phyloP scores from a whole-genome alignment of 2,113 vertebrate species.

The Microcebus tavaratra region DNA sequence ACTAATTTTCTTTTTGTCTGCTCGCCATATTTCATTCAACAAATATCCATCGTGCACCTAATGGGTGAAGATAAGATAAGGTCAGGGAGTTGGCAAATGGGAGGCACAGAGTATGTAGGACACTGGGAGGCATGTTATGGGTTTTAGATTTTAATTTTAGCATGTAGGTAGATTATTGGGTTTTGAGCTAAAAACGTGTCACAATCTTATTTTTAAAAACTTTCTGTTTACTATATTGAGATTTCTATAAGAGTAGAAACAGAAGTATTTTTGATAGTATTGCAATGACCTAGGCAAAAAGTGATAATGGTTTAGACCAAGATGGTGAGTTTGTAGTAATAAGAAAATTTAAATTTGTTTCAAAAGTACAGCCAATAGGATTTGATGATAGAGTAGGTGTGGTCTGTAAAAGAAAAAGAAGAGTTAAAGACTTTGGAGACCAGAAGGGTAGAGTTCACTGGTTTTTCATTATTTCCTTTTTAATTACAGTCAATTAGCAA shows the following conservation, averaged over 20 bases:
- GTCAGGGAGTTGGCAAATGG: neutral
- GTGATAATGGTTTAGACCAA: neutral
- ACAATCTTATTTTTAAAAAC: neutral
- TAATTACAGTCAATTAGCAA: neutral
- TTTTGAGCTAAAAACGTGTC: neutral
- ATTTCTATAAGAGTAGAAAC: neutral
- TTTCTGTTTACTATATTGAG: neutral
- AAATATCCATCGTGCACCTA: neutral
- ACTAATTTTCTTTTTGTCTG: neutral
- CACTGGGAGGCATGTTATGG: rapidly evolving
- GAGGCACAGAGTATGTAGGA: neutral
- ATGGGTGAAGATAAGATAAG: neutral
- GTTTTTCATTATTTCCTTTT: too few relatives aligned
- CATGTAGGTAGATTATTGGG: neutral
- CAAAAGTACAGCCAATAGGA: neutral
- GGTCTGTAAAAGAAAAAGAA: neutral
- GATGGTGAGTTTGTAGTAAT: neutral
- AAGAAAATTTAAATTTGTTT: neutral
- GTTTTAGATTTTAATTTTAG: neutral
- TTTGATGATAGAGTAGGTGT: neutral
- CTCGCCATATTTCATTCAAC: neutral
- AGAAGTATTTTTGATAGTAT: neutral
- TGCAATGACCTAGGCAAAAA: neutral
- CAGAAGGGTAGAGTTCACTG: neutral
- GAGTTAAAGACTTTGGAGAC: neutral